phyloP scores from a whole-genome alignment of 2,888 invertebrate species.

The Salticus scenicus region DNA sequence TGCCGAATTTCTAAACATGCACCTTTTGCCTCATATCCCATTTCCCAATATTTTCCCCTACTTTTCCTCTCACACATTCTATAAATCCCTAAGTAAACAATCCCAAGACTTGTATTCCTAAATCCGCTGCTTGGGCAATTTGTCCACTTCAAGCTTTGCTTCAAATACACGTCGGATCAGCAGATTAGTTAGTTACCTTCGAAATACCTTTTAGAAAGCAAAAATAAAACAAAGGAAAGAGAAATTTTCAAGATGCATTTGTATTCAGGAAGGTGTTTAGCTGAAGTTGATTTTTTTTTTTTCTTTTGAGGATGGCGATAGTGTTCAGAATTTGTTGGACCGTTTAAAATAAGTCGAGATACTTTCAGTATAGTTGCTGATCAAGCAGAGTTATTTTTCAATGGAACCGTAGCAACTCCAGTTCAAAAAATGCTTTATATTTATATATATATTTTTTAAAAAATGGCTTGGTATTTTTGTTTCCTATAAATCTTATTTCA shows the following conservation, averaged over 20 bases:
- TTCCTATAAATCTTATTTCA: too few relatives aligned
- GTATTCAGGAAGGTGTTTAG: neutral
- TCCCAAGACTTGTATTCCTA: constrained; percentile 19
- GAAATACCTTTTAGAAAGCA: neutral
- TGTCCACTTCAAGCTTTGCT: constrained; percentile 59
- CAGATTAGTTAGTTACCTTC: constrained; percentile 8
- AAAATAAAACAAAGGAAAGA: too few relatives aligned
- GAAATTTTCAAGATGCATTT: neutral
- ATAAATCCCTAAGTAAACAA: constrained; percentile 59
- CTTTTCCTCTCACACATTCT: neutral
- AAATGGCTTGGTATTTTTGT: too few relatives aligned
- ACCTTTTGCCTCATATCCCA: constrained; percentile 20
- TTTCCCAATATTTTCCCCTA: constrained; percentile 8
- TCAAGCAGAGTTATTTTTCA: neutral
- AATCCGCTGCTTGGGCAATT: constrained; percentile 60
- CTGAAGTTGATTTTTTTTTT: neutral
- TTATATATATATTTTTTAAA: too few relatives aligned
- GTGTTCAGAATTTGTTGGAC: constrained; percentile 6
- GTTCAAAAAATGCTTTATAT: too few relatives aligned
- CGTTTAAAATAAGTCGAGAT: constrained; percentile 5
- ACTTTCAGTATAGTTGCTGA: neutral
- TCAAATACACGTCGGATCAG: constrained; percentile 37
- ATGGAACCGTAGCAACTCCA: too few relatives aligned
- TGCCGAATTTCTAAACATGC: neutral
- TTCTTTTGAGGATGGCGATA: neutral